Conservation (phyloP, 2,888 invertebrate species). For the Pyrrhosoma nymphula region DNA sequence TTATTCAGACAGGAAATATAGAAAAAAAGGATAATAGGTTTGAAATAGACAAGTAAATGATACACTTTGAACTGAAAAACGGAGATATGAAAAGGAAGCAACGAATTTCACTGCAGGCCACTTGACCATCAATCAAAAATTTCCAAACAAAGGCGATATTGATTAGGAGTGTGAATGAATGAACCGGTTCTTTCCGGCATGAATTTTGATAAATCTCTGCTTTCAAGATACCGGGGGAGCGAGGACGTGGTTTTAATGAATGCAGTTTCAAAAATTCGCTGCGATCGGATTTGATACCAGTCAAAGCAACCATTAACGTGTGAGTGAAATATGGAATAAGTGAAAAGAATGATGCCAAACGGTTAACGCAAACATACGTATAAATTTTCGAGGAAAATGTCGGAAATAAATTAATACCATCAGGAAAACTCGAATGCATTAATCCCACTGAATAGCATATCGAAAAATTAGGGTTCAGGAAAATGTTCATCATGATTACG, state of each 20-base stretch:
- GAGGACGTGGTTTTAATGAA: slow-evolving; percentile 45
- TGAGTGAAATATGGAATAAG: not conserved
- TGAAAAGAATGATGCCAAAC: not conserved
- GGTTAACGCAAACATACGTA: not conserved
- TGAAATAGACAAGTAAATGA: not conserved
- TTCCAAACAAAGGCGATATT: slow-evolving; percentile 43
- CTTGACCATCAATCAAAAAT: slow-evolving; percentile 45
- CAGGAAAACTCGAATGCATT: not conserved
- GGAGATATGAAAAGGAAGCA: not conserved
- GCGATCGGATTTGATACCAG: not conserved
- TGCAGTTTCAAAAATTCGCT: not conserved
- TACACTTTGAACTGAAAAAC: not conserved
- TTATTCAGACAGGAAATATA: too few species aligned
- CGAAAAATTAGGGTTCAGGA: not conserved
- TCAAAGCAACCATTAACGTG: not conserved
- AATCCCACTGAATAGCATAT: not conserved
- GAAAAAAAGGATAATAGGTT: too few species aligned
- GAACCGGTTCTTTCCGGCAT: slow-evolving; percentile 33
- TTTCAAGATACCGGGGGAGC: slow-evolving; percentile 32
- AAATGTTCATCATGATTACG: not conserved
- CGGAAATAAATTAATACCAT: not conserved
- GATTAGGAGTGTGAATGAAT: slow-evolving; percentile 35
- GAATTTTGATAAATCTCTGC: slow-evolving; percentile 50
- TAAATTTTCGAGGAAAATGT: not conserved
- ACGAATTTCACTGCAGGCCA: not conserved